Evolutionary conservation across 2,797 vertebrate genomes (phyloP), one percentile per base, ranked within the genome.

Genomic region (Malurus splendens): DNA sequence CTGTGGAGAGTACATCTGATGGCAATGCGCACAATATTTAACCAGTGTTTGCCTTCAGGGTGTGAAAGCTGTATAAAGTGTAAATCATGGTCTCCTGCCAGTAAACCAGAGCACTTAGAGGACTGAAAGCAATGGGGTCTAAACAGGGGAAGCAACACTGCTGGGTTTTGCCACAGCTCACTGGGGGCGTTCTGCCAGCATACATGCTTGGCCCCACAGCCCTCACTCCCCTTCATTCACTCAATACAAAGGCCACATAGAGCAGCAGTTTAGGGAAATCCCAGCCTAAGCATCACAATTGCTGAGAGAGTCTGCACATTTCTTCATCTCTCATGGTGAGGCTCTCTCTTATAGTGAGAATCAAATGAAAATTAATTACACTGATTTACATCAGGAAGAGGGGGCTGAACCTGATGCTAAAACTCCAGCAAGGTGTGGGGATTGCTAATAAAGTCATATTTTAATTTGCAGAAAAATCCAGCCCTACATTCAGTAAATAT

Each of bases 101-200:
- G 12, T 65, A 71, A 84, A 48, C 17, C 19, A 48, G 28, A 71
- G 44, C 28, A 57, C 32, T 57, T 23, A 56, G 56, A 51, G 55
- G 41, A 7, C 38, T 60, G 42, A 79, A 76, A 76, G n/a, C 25
- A 70, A 4, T 1, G 3, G 18, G 14, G 17, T 8, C 14, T 54
- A 25, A 76, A 25, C 0, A 0, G 12, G 17, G 4, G 27, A 66
- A 36, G 27, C 33, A 66, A n/a, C 33, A 8, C 15, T 75, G 20
- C 30, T n/a, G 4, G 6, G 17, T 44, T 60, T 74, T 67, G 30
- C n/a, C 30, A 38, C 18, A 45, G 14, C 13, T 83, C 30, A 9
- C 33, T 9, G n/a, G 38, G 48, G 32, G 7, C 5, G 30, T 32
- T 83, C 42, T 88, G 51, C 25, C 6, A 4, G 8, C 8, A 2